Base-by-base conservation (phyloP, 2,888 invertebrate species). In the Gryllus longicercus region DNA sequence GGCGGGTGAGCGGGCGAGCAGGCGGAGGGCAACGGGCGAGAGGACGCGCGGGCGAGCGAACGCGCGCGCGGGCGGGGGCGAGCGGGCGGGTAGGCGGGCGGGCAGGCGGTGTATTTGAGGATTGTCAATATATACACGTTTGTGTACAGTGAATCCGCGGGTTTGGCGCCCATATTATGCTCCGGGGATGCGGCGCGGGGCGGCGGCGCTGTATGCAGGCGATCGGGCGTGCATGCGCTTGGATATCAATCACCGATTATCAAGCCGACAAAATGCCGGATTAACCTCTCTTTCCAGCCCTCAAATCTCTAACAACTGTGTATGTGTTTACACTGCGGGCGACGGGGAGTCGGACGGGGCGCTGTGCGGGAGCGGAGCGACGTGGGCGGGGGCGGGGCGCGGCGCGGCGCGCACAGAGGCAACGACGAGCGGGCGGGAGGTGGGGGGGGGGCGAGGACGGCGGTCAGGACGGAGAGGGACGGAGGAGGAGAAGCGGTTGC, bases 211-310 rank as follows among this genome's bases (percentile, higher is more conserved):
- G 76, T 76, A 38, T 76, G 76, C 25, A 25, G 50, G 77, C 79
- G 79, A 79, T 79, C 79, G 77, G 77, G 77, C 76, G 80, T 80
- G 80, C 80, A 80, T 80, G 81, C 75, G 81, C 79, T 50, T 50
- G 81, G 81, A 81, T 81, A 81, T 81, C 81, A 81, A 81, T 81
- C 81, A 81, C 78, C 78, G 81, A 81, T 81, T 81, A 81, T 81
- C 81, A 81, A 81, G 81, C 81, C 81, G 80, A 81, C 80, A 81
- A 81, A 81, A 81, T 81, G 77, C 80, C 81, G 78, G 80, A 81
- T 81, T 81, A 81, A 81, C 79, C 81, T 79, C 79, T 79, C 79
- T 75, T 79, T 75, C 78, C 74, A 51, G 76, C 77, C 38, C 77
- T 78, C 76, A 80, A 78, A 78, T 80, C 80, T 80, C 77, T 63